Percentiles rank a stretch among this genome's conserved stretches.
Conservation (phyloP, 2,888 invertebrate species). For the Yponomeuta plumbellus region DNA sequence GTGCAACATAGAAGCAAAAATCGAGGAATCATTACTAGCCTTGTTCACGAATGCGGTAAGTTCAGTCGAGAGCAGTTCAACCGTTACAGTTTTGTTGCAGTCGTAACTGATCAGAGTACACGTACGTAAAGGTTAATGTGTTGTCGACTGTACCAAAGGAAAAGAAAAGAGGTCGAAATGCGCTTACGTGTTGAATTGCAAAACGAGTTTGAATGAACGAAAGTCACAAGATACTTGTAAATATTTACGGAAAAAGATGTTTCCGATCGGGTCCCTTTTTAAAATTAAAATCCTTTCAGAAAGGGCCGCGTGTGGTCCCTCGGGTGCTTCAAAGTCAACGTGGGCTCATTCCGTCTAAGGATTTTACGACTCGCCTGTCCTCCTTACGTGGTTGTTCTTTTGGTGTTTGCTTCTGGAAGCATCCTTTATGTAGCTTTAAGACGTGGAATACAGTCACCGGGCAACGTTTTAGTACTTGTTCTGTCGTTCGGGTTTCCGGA, state of each 20-base stretch:
- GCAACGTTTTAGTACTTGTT: no score
- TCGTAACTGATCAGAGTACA: no score
- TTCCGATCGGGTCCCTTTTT: conserved; percentile 22
- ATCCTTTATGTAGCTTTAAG: background rate
- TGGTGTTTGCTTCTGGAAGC: background rate
- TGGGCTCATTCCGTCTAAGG: conserved; percentile 29
- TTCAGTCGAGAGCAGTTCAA: no score
- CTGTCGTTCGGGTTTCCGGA: background rate
- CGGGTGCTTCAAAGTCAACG: conserved; percentile 27
- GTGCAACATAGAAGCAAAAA: no score
- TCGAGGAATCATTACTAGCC: no score
- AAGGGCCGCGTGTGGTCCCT: conserved; percentile 26
- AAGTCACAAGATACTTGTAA: background rate
- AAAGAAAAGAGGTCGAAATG: background rate
- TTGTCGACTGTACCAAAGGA: no score
- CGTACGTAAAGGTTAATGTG: no score
- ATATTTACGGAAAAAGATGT: background rate
- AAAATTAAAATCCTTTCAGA: conserved; percentile 37
- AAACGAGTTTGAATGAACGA: background rate
- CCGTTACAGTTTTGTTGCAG: no score
- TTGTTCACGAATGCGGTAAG: no score
- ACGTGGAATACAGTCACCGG: no score
- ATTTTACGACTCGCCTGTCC: conserved; percentile 29
- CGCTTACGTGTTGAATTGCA: background rate
- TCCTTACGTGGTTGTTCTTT: conserved; percentile 27